Percentiles rank a stretch among this genome's conserved stretches.
These are phyloP conservation scores for Euleptes europaea DNA, from an alignment of 2,113 vertebrate species.

Conservation along the genomic window DNA sequence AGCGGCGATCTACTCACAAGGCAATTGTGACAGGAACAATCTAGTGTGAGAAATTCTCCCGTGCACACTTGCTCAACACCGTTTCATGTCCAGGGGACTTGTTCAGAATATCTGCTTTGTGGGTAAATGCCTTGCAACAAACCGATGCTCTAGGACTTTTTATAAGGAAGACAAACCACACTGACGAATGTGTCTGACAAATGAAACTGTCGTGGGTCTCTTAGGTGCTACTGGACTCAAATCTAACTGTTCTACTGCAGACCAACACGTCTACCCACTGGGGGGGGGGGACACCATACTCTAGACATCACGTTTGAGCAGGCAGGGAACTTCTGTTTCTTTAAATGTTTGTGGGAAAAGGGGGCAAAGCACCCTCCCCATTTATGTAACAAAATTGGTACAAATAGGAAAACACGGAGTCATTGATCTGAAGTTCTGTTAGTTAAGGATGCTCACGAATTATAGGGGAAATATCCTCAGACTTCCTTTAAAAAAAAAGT, in stretches of 20 bases:
- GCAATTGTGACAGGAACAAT: background rate
- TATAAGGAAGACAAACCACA: too few relatives aligned
- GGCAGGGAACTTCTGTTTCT: background rate
- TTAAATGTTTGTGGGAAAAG: background rate
- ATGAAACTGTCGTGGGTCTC: too few relatives aligned
- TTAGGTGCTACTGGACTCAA: too few relatives aligned
- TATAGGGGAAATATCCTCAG: background rate
- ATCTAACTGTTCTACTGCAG: too few relatives aligned
- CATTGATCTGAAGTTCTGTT: background rate
- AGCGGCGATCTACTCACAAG: background rate
- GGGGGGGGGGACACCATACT: too few relatives aligned
- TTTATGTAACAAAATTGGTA: background rate
- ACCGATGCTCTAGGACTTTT: background rate
- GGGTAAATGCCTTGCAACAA: background rate
- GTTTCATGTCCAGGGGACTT: background rate
- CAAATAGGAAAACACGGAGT: background rate
- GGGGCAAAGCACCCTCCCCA: background rate
- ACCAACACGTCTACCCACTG: too few relatives aligned
- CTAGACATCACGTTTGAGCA: background rate
- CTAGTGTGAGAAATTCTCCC: background rate
- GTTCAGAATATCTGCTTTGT: background rate
- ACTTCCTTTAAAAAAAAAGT: background rate
- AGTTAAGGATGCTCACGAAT: background rate
- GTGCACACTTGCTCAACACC: too few relatives aligned
- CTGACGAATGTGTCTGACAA: too few relatives aligned